Evolutionary conservation across 2,888 invertebrate species (phyloP).

Genomic region (Chesias legatella): DNA sequence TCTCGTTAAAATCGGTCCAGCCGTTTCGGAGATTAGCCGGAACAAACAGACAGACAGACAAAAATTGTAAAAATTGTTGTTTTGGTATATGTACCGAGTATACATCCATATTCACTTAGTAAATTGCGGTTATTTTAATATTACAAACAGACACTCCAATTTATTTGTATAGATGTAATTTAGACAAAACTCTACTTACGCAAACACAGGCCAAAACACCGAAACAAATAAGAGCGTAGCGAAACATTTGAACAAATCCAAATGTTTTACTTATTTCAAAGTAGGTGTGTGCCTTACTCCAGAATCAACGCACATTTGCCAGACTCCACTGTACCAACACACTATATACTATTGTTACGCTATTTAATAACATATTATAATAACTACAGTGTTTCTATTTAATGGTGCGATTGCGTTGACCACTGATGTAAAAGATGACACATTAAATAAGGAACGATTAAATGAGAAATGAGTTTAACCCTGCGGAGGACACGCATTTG

Average conservation of each 20-base stretch:
- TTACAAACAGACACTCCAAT: too few species aligned
- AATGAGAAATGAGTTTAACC: too few species aligned
- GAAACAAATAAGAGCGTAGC: constrained; percentile 9
- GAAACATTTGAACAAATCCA: constrained; percentile 12
- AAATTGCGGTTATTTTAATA: too few species aligned
- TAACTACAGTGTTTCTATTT: background rate
- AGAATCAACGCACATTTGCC: background rate
- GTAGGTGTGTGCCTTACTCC: background rate
- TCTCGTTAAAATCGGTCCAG: too few species aligned
- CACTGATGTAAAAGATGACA: background rate
- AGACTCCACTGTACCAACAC: background rate
- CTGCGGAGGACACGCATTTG: too few species aligned
- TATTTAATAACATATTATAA: constrained; percentile 2
- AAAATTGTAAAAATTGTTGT: too few species aligned
- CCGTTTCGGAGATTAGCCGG: too few species aligned
- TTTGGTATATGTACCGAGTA: too few species aligned
- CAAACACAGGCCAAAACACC: constrained; percentile 7
- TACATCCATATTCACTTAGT: too few species aligned
- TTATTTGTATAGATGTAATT: too few species aligned
- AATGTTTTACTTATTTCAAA: background rate
- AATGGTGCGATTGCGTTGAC: background rate
- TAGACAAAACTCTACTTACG: constrained; percentile 10
- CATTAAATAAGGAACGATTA: too few species aligned
- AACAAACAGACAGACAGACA: too few species aligned
- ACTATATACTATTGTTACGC: constrained; percentile 7